Percentiles rank a stretch among this genome's conserved stretches.
Evolutionary conservation across 2,113 vertebrate species (phyloP).

Genomic region (Chionis minor): DNA sequence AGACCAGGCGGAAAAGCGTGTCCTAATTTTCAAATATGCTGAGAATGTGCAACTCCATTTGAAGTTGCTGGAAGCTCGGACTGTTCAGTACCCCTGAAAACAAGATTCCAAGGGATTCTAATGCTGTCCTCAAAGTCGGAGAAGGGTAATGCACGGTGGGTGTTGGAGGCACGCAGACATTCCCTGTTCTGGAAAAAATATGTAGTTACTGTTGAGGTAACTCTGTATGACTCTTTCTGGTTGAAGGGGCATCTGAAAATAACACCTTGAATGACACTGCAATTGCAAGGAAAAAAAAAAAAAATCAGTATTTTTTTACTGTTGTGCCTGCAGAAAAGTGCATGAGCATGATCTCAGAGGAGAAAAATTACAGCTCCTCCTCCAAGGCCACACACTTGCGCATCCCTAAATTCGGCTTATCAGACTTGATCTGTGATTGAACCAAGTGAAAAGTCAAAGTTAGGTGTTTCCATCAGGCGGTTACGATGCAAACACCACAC

Average conservation of each 20-base stretch:
- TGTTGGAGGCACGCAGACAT: background rate
- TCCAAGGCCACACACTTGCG: slow-evolving; percentile 23
- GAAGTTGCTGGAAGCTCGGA: background rate
- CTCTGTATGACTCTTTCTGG: background rate
- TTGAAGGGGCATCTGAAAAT: slow-evolving; percentile 40
- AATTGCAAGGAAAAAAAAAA: background rate
- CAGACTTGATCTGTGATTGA: background rate
- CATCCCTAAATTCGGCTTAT: slow-evolving; percentile 6
- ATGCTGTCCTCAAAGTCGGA: rapidly evolving
- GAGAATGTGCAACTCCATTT: background rate
- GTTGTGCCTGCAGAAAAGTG: slow-evolving; percentile 42
- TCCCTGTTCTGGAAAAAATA: background rate
- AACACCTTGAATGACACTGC: slow-evolving; percentile 15
- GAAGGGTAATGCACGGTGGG: rapidly evolving
- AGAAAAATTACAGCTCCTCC: slow-evolving; percentile 58
- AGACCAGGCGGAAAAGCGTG: background rate
- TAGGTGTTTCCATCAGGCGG: slow-evolving; percentile 34
- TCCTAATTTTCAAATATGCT: background rate
- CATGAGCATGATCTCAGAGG: slow-evolving; percentile 54
- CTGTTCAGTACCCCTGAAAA: background rate
- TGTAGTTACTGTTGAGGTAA: background rate
- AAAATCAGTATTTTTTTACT: background rate
- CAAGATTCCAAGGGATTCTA: background rate
- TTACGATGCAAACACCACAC: background rate
- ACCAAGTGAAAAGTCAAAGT: background rate